A percentile compares a stretch with the other conserved stretches of the same genome.
Evolutionary conservation across 2,113 vertebrate species (phyloP).

Genomic region (Actinemys pallida): DNA sequence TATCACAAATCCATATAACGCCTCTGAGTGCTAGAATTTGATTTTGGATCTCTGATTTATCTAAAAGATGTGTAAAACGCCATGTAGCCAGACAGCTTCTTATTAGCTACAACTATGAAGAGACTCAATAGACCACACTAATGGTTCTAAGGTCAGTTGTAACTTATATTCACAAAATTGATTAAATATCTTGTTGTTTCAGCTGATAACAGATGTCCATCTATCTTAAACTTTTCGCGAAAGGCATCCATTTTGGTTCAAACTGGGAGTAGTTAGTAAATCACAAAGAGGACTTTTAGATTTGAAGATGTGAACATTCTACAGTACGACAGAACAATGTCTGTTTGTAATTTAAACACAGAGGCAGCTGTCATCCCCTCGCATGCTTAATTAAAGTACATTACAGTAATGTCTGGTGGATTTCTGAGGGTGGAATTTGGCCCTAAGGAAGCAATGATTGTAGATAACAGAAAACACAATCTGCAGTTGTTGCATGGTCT

Average conservation of each 20-base stretch:
- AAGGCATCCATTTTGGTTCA: background rate
- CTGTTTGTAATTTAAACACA: slow-evolving; percentile 22
- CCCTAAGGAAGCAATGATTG: background rate
- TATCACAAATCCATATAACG: background rate
- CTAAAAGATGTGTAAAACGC: background rate
- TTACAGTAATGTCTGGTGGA: background rate
- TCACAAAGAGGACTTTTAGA: background rate
- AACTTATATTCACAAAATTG: background rate
- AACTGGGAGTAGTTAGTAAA: background rate
- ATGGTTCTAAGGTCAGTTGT: background rate
- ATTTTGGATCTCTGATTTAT: background rate
- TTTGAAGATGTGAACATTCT: background rate
- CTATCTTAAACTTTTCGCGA: background rate
- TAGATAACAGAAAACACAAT: background rate
- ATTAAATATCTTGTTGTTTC: background rate
- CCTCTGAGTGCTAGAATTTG: background rate
- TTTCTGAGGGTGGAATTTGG: slow-evolving; percentile 11
- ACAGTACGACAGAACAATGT: background rate
- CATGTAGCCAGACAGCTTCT: background rate
- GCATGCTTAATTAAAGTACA: slow-evolving; percentile 28
- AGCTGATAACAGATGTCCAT: background rate
- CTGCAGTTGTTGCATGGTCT: slow-evolving; percentile 1
- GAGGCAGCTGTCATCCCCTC: background rate
- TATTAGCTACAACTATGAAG: background rate
- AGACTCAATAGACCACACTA: background rate